A percentile compares a stretch with the other conserved stretches of the same genome.
phyloP scores from a whole-genome alignment of 92 coral and sea anemone species.

The Palythoa caribaeorum region DNA sequence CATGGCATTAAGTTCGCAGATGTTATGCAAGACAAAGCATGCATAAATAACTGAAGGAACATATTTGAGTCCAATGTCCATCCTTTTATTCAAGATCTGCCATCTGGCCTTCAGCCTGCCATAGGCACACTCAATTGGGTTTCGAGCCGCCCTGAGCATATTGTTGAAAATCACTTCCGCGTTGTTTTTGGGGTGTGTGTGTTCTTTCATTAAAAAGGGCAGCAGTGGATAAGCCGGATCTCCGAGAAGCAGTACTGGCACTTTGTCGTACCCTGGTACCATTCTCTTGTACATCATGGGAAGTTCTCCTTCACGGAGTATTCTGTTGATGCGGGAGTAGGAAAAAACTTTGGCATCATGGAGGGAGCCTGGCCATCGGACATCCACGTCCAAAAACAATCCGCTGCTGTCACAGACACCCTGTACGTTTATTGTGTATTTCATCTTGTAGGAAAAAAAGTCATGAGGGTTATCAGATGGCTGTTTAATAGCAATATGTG shows the following conservation, averaged over 20 bases:
- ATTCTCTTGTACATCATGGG: conserved; percentile 26
- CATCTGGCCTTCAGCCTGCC: neutral
- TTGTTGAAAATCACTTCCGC: conserved; percentile 1
- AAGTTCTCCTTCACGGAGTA: conserved; percentile 15
- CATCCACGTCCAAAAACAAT: conserved; percentile 37
- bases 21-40: neutral
- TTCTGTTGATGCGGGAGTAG: conserved; percentile 25
- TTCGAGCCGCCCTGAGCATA: neutral
- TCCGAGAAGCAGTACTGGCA: conserved; percentile 23
- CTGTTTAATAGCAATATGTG: conserved; percentile 46
- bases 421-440: conserved; percentile 55
- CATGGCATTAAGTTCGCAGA: conserved; percentile 3
- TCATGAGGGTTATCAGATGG: conserved; percentile 47
- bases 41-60: neutral
- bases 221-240: conserved; percentile 39
- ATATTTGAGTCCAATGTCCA: conserved; percentile 1
- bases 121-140: conserved; percentile 2
- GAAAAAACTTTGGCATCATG: conserved; percentile 41
- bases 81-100: neutral
- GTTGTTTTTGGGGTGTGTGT: neutral
- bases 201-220: conserved; percentile 14
- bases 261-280: conserved; percentile 45
- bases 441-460: conserved; percentile 52
- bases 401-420: conserved; percentile 48
- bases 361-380: conserved; percentile 57